phyloP scores from a whole-genome alignment of 2,797 vertebrate genomes.

The Geotrypetes seraphini region DNA sequence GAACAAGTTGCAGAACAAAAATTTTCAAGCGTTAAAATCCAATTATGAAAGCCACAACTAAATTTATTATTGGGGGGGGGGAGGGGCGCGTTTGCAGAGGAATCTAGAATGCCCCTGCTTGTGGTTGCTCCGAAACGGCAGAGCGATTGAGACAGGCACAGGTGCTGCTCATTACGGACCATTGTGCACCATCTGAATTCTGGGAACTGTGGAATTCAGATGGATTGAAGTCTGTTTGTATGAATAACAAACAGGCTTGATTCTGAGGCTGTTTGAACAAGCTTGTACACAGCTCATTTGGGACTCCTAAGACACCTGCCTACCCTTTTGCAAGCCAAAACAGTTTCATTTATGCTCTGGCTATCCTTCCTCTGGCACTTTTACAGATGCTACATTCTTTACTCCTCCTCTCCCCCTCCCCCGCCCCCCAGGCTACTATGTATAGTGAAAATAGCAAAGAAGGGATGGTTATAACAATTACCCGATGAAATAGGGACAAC shows the following conservation, averaged over 20 bases:
- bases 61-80: conserved; percentile 58
- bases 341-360: conserved; percentile 44
- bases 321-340: conserved; percentile 54
- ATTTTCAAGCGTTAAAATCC: conserved; percentile 61
- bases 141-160: conserved; percentile 64
- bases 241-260: conserved; percentile 61
- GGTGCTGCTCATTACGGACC: conserved; percentile 64
- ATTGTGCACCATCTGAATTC: conserved; percentile 63
- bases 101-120: conserved; percentile 48
- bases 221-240: conserved; percentile 45
- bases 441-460: conserved; percentile 11
- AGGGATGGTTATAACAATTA: conserved; percentile 16
- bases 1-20: conserved; percentile 61
- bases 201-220: conserved; percentile 52
- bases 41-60: conserved; percentile 58
- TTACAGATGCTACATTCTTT: conserved; percentile 26
- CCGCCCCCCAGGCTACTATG: conserved; percentile 18
- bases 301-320: conserved; percentile 62
- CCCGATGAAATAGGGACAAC: conserved; percentile 5
- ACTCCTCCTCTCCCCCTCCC: neutral
- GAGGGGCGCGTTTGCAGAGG: conserved; percentile 57
- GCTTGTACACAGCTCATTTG: conserved; percentile 53
- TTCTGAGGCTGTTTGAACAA: conserved; percentile 58
- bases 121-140: conserved; percentile 38
- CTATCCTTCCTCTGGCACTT: conserved; percentile 33